Evolutionary conservation across 2,888 invertebrate species (phyloP).

Genomic region (Magallana nippona): DNA sequence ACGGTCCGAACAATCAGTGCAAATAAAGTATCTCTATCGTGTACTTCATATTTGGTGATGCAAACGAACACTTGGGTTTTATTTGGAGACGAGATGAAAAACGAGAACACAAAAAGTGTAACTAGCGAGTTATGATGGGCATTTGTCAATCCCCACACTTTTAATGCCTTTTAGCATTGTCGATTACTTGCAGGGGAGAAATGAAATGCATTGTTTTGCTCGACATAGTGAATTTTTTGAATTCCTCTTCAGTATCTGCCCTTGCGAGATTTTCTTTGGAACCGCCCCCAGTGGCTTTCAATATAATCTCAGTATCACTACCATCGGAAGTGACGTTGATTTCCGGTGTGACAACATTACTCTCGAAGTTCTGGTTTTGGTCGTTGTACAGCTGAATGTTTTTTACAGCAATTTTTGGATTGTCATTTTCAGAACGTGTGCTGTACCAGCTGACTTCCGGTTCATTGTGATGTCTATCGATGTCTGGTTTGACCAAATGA

Average conservation of each 20-base stretch:
- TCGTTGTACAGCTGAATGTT: slow-evolving; percentile 34
- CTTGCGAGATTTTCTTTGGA: not conserved
- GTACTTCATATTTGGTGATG: no score
- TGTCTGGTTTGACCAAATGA: slow-evolving; percentile 7
- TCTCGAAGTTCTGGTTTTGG: not conserved
- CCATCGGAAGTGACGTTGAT: slow-evolving; percentile 41
- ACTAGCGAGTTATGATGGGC: no score
- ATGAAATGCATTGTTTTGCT: slow-evolving; percentile 51
- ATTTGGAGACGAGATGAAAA: no score
- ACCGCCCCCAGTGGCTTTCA: not conserved
- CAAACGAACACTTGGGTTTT: no score
- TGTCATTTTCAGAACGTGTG: slow-evolving; percentile 23
- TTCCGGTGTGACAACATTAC: slow-evolving; percentile 10
- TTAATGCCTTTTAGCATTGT: slow-evolving; percentile 49
- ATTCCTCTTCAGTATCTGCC: slow-evolving; percentile 38
- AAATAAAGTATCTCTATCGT: no score
- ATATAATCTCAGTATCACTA: slow-evolving; percentile 17
- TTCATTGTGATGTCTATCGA: slow-evolving; percentile 22
- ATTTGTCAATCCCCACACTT: not conserved
- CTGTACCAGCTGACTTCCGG: slow-evolving; percentile 40
- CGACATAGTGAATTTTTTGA: slow-evolving; percentile 41
- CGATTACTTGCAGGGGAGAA: slow-evolving; percentile 44
- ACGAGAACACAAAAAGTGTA: no score
- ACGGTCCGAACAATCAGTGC: no score
- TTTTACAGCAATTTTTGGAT: slow-evolving; percentile 34